phyloP scores from a whole-genome alignment of 2,797 vertebrate genomes.

The Ispidina picta region DNA sequence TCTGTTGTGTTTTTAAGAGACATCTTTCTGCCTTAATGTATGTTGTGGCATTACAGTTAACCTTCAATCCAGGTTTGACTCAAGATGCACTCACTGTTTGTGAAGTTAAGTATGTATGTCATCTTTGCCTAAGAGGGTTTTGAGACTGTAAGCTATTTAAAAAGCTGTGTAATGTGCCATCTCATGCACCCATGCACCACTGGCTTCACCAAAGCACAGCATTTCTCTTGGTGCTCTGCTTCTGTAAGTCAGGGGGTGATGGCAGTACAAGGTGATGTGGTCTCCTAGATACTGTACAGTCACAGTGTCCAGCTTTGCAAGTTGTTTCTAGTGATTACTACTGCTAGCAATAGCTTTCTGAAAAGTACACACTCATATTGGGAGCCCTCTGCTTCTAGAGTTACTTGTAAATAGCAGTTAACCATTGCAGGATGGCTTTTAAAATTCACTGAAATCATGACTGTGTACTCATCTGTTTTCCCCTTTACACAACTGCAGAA shows the following conservation, averaged over 20 bases:
- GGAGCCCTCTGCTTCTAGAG: not conserved
- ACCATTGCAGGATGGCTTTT: not conserved
- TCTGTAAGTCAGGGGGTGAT: accelerated
- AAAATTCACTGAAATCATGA: not conserved
- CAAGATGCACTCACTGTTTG: not conserved
- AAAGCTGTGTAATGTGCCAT: not conserved
- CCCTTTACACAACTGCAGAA: not conserved
- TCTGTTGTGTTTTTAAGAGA: not conserved
- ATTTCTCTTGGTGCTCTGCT: not conserved
- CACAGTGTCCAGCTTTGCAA: not conserved
- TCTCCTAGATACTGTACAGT: not conserved
- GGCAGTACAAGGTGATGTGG: not conserved
- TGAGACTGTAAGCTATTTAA: not conserved
- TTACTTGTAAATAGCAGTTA: not conserved
- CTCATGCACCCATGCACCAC: not conserved
- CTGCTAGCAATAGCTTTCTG: not conserved
- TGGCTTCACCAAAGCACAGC: not conserved
- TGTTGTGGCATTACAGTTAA: not conserved
- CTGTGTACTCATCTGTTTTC: not conserved
- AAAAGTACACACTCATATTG: not conserved
- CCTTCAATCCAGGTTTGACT: not conserved
- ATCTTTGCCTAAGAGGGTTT: not conserved
- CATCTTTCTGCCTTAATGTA: not conserved
- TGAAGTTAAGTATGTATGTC: not conserved
- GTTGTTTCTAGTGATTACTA: not conserved